Evolutionary conservation across 64 coral and sea anemone genomes (phyloP).

Genomic region (Dendrophyllia cribrosa): DNA sequence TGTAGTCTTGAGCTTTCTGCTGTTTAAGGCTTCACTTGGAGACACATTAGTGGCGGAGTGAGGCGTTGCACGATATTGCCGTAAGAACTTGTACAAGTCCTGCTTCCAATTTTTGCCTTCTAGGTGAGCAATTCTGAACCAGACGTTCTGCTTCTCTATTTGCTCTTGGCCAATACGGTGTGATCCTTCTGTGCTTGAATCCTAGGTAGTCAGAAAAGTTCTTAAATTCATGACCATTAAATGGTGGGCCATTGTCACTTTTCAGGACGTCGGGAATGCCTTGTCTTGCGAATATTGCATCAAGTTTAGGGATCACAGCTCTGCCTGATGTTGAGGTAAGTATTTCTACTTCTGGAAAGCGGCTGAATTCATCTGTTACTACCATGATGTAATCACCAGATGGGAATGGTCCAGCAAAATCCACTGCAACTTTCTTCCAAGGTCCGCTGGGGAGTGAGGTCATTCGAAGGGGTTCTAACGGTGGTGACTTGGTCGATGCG

Average conservation of each 20-base stretch:
- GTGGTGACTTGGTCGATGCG: no score
- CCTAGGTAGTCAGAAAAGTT: conserved; percentile 35
- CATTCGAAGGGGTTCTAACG: conserved; percentile 10
- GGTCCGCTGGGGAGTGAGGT: conserved; percentile 36
- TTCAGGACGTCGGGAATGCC: conserved; percentile 43
- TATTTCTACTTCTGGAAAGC: conserved; percentile 46
- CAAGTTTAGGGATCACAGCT: conserved; percentile 43
- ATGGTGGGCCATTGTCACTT: conserved; percentile 52
- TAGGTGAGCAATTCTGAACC: conserved; percentile 10
- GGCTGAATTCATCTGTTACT: conserved; percentile 44
- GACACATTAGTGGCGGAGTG: conserved; percentile 69
- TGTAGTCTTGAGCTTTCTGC: conserved; percentile 61
- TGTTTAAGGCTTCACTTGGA: conserved; percentile 73
- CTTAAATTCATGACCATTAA: conserved; percentile 48
- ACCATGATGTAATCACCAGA: conserved; percentile 40
- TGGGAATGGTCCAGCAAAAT: conserved; percentile 36
- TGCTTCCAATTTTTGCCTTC: conserved; percentile 76
- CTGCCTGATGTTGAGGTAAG: conserved; percentile 16
- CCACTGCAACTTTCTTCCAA: conserved; percentile 46
- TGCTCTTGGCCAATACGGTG: conserved; percentile 39
- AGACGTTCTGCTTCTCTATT: conserved; percentile 44
- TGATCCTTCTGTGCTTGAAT: conserved; percentile 42
- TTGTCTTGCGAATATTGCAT: conserved; percentile 60
- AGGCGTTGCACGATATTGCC: conserved; percentile 70
- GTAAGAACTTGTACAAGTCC: conserved; percentile 56